Evolutionary conservation across 1,140 invertebrate species (phyloP).

Genomic region (Catajapyx aquilonaris): DNA sequence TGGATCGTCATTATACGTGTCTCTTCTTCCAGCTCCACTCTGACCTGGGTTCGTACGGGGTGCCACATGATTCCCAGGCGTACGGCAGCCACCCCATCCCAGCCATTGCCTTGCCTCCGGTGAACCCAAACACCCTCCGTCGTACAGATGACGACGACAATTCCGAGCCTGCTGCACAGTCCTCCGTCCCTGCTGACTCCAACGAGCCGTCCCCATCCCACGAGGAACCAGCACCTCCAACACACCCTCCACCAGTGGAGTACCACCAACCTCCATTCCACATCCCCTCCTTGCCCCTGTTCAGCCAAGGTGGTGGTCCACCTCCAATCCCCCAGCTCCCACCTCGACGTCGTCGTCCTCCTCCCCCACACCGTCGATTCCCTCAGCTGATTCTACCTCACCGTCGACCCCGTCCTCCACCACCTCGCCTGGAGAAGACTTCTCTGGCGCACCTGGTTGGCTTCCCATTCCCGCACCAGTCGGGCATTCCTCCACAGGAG

Average conservation of each 20-base stretch:
- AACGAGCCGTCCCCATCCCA: conserved; percentile 1
- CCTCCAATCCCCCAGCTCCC: too few species aligned
- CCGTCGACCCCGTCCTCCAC: conserved; percentile 1
- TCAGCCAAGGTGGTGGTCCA: too few species aligned
- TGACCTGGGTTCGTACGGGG: conserved; percentile 3
- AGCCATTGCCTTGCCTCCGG: conserved; percentile 2
- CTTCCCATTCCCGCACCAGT: not conserved
- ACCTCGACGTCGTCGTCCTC: conserved; percentile 1
- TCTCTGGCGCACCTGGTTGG: conserved; percentile 1
- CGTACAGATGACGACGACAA: not conserved
- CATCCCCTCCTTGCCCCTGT: too few species aligned
- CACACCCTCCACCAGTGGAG: not conserved
- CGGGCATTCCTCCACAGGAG: not conserved
- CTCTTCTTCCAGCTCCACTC: not conserved
- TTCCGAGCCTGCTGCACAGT: conserved; percentile 4
- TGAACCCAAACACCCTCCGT: not conserved
- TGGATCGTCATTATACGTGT: not conserved
- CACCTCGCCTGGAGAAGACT: conserved; percentile 3
- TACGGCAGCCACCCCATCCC: conserved; percentile 1
- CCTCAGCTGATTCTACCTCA: conserved; percentile 1
- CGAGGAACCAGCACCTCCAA: conserved; percentile 1
- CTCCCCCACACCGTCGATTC: conserved; percentile 3
- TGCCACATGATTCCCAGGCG: not conserved
- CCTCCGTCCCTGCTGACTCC: not conserved
- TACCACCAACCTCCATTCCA: too few species aligned